Evolutionary conservation across 1,140 invertebrate genomes (phyloP), one percentile per base, ranked within the genome.

Genomic region (Sycobia sp.): DNA sequence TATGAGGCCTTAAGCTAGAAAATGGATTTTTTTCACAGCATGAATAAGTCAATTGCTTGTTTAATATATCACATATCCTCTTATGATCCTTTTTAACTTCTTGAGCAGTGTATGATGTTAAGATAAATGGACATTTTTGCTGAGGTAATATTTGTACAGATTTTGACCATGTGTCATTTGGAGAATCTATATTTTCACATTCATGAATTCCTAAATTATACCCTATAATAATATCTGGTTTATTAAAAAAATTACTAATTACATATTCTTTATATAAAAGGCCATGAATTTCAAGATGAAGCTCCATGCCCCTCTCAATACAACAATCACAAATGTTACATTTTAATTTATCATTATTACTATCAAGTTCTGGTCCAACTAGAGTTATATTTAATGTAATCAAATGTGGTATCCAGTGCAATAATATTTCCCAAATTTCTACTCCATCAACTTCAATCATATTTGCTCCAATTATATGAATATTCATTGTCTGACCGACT

Each of bases 161-260:
- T 27, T 41, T 16, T 10, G 32, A 59, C 76, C 77, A 80, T 18
- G 71, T 71, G 56, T 78, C 71, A 13, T 63, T 62, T 7, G 38
- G 11, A 25, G 69, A 73, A 11, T 58, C 38, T 13, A 69, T 56
- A 65, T 74, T 58, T 36, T 72, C 65, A 16, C 59, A 70, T 56
- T 76, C 72, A 36, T 74, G 69, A 38, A 80, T 69, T 53, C 77
- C 73, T 25, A 73, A 62, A 70, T 79, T 75, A 32, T 71, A 80
- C 7, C 76, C 77, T 53, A 78, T 41, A 32, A 76, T 66, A 22
- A 76, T 56, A 65, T 79, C 69, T 11, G 76, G 72, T 50, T 71
- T 71, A 0, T 60, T 7, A 25, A 72, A 75, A 11, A 18, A n/a
- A 25, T 67, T 8, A 14, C 39, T 67, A 3, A 50, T 7, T 1